These are phyloP conservation scores for chimpanzee (Pan troglodytes) DNA, from an alignment of 2,113 vertebrate species.

Conservation along the genomic window NHGRI_mPanTro3-v2.1_pri NC_072421.2:125869001-125869500, in stretches of 20 bases:
- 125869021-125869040: conserved; percentile 14
- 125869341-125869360: neutral
- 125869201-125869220: neutral
- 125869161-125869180: neutral
- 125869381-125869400: neutral
- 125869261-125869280: neutral
- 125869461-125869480: neutral
- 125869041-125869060: conserved; percentile 41
- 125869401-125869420: neutral
- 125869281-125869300: neutral
- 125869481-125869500: neutral
- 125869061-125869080: conserved; percentile 36
- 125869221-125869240: neutral
- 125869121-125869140: neutral
- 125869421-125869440: neutral
- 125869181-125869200: neutral
- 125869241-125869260: neutral
- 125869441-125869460: neutral
- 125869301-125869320: neutral
- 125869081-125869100: neutral
- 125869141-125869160: conserved; percentile 14
- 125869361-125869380: conserved; percentile 1
- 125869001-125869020: conserved; percentile 29
- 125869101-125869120: conserved; percentile 10
- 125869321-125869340: neutral